Evolutionary conservation across 1,140 invertebrate species (phyloP), one percentile per base, ranked within the genome.

Genomic region (Euwallacea similis): DNA sequence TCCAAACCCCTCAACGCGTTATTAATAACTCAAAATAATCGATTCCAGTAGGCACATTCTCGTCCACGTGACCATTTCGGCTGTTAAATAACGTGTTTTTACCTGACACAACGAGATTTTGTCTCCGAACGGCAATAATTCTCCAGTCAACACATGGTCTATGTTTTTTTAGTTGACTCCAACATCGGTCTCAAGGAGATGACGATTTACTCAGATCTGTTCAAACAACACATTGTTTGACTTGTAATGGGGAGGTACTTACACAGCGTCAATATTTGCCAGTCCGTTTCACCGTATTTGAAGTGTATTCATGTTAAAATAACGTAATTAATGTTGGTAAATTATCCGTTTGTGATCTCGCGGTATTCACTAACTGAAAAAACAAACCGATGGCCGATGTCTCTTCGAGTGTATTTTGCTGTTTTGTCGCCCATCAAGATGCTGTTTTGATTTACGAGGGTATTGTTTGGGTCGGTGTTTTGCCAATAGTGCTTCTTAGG

Each of bases 211-310:
- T 66, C 64, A 42, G 50, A 66, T 55, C 53, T 66, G 50, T 55
- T 16, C 64, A 66, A 66, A 66, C 64, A 66, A 53, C 47, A 33
- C 21, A 44, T 66, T 66, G 53, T 66, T 66, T 66, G 53, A 55
- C 54, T 66, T 54, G 64, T 66, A 55, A 66, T 66, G 41, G 50
- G 64, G 44, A 66, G 64, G 64, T 66, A 66, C 53, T 66, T 66
- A 66, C 64, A 66, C 13, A 11, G 16, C 15, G 53, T 66, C 64
- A 66, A 66, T 66, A 66, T 66, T 66, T 66, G 53, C 10, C 33
- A 10, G 15, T n/a, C 41, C 16, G 53, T 66, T 66, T 66, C 41
- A 33, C 53, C 41, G 64, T 66, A 21, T 56, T 47, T 15, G 21
- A 15, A 42, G 62, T 42, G 33, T 13, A 66, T 66, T 56, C 64